Evolutionary conservation across 2,797 vertebrate genomes (phyloP), one percentile per base, ranked within the genome.

Genomic region (Pseudochirops cupreus): DNA sequence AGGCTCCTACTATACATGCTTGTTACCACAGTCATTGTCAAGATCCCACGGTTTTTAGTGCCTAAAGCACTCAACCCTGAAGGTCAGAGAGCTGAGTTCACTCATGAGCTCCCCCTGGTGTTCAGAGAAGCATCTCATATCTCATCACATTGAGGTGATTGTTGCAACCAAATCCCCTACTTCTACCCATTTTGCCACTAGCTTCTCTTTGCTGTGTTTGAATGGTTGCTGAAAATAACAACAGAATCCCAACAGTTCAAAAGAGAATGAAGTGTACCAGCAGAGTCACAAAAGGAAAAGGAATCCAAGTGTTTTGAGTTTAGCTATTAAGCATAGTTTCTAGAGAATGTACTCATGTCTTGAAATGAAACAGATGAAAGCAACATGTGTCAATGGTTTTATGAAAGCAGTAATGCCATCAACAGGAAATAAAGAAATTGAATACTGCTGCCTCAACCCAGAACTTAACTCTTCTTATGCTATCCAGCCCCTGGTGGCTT

Each of bases 361-460:
- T 97, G 98, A 99, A 99, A 98, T 98, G 98, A 99, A 99, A 98
- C 98, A 99, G 99, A 99, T 99, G 98, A 99, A 99, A 99, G 98
- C 99, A 99, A 98, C 98, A 98, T 99, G 98, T 99, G 98, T 98
- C 98, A 90, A 96, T 98, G 98, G 98, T 97, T 98, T 98, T 98
- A 98, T 98, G 98, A 94, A 98, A 98, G 97, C 98, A 98, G 98
- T 98, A 98, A 98, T 98, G 98, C 98, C 98, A 98, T 98, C 98
- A 98, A 98, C 98, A 98, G 98, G 98, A 98, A 99, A 98, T 98
- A 97, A 97, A 98, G 98, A 97, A 98, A 98, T 97, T 97, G 98
- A 98, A 96, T 97, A 95, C 98, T 96, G 97, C 96, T 97, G 98
- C 97, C 98, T 98, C 95, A 55, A 98, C 97, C 98, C 91, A 93